Base-by-base conservation (phyloP, 2,113 vertebrate genomes). In the Lynx canadensis region DNA sequence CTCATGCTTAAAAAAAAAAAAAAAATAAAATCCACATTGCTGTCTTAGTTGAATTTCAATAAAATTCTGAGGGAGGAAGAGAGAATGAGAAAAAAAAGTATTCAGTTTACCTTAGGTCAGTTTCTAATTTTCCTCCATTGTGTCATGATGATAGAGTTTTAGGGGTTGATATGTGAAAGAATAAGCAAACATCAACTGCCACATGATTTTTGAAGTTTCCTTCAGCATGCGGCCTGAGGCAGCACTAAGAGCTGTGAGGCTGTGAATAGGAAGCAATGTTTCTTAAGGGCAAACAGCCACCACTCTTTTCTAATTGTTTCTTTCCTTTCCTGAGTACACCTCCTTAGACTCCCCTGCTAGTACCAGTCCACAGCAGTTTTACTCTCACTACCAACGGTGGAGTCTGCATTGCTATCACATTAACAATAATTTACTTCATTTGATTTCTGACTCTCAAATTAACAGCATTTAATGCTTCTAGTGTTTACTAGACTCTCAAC, bases 391-490 rank as follows among this genome's bases (percentile, higher is more conserved):
- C 2, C 15, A 1, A 65, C 6, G n/a, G 8, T 29, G 27, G n/a
- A 65, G 1, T 81, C 68, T 82, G 9, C n/a, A 48, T n/a, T 2
- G 19, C 52, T 81, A 68, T 48, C 29, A 81, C 21, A 74, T 31
- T 25, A 85, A 57, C 25, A 55, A 81, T 14, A 73, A 78, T 65
- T 93, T 8, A 29, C 55, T 73, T 85, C 9, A 41, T 79, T 80
- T 94, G 55, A 74, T 81, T 92, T 94, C 41, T 38, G 66, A 48
- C 19, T 48, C 68, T 81, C 80, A 31, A 29, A 57, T 92, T n/a
- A 69, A 68, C 27, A 82, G 15, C 11, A 57, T 29, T 95, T 89
- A 95, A 57, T n/a, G 12, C 33, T 60, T 27, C 4, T 31, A 78
- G 74, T 76, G 15, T 36, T 71, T 45, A 3, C n/a, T 81, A 36